These are phyloP conservation scores for Mystacornis crossleyi DNA, from an alignment of 2,113 vertebrate species.

Conservation along the genomic window DNA sequence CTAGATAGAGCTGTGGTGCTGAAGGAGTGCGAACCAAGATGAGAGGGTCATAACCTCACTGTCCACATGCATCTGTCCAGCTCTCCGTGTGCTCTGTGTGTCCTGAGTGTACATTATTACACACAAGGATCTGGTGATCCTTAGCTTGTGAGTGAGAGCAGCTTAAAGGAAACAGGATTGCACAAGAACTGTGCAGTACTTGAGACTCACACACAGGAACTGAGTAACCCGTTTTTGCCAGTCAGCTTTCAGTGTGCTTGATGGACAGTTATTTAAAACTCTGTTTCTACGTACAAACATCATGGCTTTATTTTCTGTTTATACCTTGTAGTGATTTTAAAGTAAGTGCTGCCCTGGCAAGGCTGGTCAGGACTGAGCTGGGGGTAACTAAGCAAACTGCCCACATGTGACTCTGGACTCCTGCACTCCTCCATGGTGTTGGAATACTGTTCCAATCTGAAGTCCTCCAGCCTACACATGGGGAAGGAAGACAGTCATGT, in stretches of 20 bases:
- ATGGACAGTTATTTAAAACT: neutral
- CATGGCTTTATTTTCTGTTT: neutral
- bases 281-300: neutral
- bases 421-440: neutral
- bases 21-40: neutral
- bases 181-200: neutral
- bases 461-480: neutral
- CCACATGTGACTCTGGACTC: neutral
- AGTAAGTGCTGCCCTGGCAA: neutral
- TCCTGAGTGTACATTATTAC: fast-evolving
- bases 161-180: neutral
- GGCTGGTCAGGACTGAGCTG: neutral
- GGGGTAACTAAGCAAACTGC: neutral
- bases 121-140: neutral
- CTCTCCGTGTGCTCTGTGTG: neutral
- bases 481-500: neutral
- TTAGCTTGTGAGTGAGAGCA: neutral
- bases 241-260: neutral
- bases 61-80: neutral
- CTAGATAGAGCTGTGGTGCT: neutral
- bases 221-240: neutral
- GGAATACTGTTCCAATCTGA: neutral
- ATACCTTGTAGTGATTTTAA: neutral
- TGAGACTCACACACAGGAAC: neutral
- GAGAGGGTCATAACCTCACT: neutral